Evolutionary conservation across 1,140 invertebrate species (phyloP), one percentile per base, ranked within the genome.

Genomic region (Diuraphis noxia): DNA sequence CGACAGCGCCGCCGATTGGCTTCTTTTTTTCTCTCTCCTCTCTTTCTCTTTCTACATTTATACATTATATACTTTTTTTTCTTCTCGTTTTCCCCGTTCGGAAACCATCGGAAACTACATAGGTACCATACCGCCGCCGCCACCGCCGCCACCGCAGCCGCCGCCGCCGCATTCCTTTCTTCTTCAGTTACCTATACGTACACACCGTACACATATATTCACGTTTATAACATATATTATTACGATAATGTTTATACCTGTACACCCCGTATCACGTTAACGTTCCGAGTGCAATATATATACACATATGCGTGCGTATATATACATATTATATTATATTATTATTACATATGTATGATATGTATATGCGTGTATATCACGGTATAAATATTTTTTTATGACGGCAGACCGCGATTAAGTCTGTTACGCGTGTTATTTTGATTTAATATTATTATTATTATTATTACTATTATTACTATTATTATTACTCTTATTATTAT

Each of bases 161-260:
- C 86, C 34, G 77, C 89, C 43, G 77, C 72, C 49, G 89, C 89
- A 91, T 82, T 91, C 89, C 89, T 81, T 91, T 91, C 89, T 91
- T 91, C 89, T 91, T 82, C 30, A 56, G 77, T 79, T 52, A 81
- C 77, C 77, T n/a, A 79, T 52, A 91, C 72, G 77, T 40, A 82
- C 40, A 81, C 77, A 91, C 43, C 23, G 81, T 81, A 90, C 63
- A 88, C 84, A 63, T 52, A 52, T 86, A 86, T 86, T 52, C 46
- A n/a, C 38, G n/a, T 90, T 49, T 91, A 72, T 72, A 91, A 91
- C 89, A 91, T 91, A 90, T 90, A 91, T 81, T 90, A 90, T 91
- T 90, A 90, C 56, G 88, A 91, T 82, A 91, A 82, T 91, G 77
- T 91, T 91, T 91, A 91, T 91, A 91, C 89, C 89, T 91, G 72